phyloP scores from a whole-genome alignment of 2,113 vertebrate genomes.

The Ictalurus punctatus region DNA sequence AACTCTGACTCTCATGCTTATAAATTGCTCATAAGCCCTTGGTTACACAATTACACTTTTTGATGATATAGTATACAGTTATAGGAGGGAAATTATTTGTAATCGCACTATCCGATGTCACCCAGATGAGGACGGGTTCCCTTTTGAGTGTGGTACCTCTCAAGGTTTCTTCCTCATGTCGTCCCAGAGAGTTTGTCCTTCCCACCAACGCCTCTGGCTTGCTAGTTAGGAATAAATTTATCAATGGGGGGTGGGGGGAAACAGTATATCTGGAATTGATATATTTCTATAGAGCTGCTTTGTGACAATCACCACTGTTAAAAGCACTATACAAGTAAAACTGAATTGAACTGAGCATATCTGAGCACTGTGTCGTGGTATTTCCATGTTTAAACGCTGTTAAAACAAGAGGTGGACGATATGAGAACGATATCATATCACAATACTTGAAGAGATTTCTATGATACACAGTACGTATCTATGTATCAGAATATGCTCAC shows the following conservation, averaged over 20 bases:
- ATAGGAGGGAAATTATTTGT: too few species aligned
- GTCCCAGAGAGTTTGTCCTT: background rate
- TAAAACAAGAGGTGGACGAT: background rate
- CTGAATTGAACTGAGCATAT: background rate
- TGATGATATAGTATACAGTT: too few species aligned
- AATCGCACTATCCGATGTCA: too few species aligned
- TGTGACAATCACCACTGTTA: background rate
- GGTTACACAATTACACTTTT: background rate
- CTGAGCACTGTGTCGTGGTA: background rate
- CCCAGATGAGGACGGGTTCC: too few species aligned
- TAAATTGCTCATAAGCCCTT: background rate
- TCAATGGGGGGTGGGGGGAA: too few species aligned
- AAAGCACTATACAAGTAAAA: background rate
- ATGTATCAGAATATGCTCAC: background rate
- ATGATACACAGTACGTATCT: background rate
- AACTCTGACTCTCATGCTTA: too few species aligned
- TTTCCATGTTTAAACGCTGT: background rate
- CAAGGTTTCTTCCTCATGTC: too few species aligned
- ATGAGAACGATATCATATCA: background rate
- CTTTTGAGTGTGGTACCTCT: too few species aligned
- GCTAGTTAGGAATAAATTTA: background rate
- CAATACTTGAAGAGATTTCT: background rate
- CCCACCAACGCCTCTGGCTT: background rate
- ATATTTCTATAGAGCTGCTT: background rate
- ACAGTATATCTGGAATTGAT: background rate